phyloP scores from a whole-genome alignment of 1,140 invertebrate genomes.

The Diploscapter pachys region DNA sequence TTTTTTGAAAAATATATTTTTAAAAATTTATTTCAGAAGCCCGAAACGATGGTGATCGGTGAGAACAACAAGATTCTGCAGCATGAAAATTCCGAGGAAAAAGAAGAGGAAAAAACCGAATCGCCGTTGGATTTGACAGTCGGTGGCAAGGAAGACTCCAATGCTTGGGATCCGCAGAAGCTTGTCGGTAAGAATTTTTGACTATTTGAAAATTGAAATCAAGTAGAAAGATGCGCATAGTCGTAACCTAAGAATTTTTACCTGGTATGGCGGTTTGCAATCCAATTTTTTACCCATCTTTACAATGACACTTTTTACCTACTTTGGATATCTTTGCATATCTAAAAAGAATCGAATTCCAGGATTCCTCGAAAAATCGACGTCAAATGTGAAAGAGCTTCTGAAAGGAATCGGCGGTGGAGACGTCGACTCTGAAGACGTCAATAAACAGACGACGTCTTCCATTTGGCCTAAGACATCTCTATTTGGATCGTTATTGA shows the following conservation, averaged over 20 bases:
- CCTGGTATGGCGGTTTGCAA: too few relatives aligned
- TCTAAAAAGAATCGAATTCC: not conserved
- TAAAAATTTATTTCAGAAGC: too few relatives aligned
- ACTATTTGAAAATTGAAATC: not conserved
- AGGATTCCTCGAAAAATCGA: conserved; percentile 6
- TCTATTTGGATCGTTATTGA: too few relatives aligned
- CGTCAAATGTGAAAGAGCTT: conserved; percentile 5
- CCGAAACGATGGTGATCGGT: too few relatives aligned
- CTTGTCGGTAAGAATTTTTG: conserved; percentile 16
- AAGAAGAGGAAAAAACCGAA: conserved; percentile 17
- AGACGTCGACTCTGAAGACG: conserved; percentile 9
- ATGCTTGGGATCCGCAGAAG: conserved; percentile 24
- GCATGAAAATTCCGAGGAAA: not conserved
- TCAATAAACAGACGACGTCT: conserved; percentile 3
- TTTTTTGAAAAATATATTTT: too few relatives aligned
- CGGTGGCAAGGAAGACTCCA: not conserved
- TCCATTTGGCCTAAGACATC: conserved; percentile 35
- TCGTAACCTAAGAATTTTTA: too few relatives aligned
- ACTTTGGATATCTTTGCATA: too few relatives aligned
- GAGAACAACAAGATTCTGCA: too few relatives aligned
- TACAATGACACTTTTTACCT: too few relatives aligned
- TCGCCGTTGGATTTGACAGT: conserved; percentile 25
- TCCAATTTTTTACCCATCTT: too few relatives aligned
- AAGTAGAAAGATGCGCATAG: too few relatives aligned
- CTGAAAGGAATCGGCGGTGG: not conserved